phyloP scores from a whole-genome alignment of 2,797 vertebrate genomes.

The Eospalax fontanierii region DNA sequence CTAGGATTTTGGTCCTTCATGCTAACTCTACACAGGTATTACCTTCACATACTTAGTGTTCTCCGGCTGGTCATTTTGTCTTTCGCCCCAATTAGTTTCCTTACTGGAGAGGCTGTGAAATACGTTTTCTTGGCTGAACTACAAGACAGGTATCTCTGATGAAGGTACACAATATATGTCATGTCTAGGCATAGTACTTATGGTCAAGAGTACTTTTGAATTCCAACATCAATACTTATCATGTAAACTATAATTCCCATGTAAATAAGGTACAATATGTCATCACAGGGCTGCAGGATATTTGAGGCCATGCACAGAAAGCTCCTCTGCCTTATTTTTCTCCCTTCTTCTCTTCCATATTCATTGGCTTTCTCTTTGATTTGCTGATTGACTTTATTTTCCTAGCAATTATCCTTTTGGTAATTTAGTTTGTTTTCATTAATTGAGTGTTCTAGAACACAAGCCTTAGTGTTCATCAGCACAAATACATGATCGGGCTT shows the following conservation, averaged over 20 bases:
- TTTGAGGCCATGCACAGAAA: neutral
- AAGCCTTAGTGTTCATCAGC: neutral
- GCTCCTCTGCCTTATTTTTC: neutral
- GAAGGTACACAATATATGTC: neutral
- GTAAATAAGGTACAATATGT: neutral
- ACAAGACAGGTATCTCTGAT: neutral
- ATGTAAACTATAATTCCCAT: neutral
- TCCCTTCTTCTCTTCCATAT: neutral
- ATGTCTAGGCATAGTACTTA: neutral
- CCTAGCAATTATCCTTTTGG: neutral
- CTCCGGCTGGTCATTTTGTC: neutral
- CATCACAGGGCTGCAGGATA: neutral
- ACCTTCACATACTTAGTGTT: neutral
- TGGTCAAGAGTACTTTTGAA: neutral
- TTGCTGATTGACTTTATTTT: conserved; percentile 18
- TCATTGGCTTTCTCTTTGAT: neutral
- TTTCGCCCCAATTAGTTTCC: neutral
- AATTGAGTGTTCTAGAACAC: neutral
- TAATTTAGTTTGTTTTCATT: conserved; percentile 29
- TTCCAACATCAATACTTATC: neutral
- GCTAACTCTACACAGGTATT: neutral
- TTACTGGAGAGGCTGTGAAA: neutral
- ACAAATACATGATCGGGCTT: neutral
- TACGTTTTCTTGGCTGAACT: neutral
- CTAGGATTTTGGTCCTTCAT: neutral